Evolutionary conservation across 2,888 invertebrate species (phyloP).

Genomic region (Atrina japonica): DNA sequence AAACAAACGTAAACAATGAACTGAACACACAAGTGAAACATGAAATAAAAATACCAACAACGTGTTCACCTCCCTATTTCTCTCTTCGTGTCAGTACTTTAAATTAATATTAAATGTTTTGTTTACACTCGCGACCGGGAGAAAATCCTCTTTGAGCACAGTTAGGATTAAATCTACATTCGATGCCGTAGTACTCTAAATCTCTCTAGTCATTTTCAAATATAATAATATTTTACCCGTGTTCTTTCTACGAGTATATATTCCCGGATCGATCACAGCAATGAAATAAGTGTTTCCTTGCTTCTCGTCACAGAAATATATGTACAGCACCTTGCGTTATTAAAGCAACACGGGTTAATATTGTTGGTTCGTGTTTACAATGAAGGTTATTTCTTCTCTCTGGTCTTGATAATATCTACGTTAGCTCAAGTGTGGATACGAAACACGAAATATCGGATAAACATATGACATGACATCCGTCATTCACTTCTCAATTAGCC

Average conservation of each 20-base stretch:
- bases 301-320: conserved; percentile 7
- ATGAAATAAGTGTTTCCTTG: conserved; percentile 8
- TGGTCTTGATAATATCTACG: too few species aligned
- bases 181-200: conserved; percentile 4
- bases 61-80: not conserved
- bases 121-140: conserved; percentile 20
- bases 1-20: not conserved
- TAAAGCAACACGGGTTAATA: too few species aligned
- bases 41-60: not conserved
- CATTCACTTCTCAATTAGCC: conserved; percentile 23
- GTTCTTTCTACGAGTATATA: conserved; percentile 10
- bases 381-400: too few species aligned
- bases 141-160: conserved; percentile 29
- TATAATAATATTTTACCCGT: not conserved
- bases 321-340: not conserved
- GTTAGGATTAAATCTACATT: conserved; percentile 7
- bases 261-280: conserved; percentile 12
- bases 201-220: conserved; percentile 18
- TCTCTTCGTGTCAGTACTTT: conserved; percentile 6
- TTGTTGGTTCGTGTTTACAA: too few species aligned
- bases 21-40: not conserved
- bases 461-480: conserved; percentile 33
- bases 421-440: not conserved
- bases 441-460: not conserved
- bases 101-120: conserved; percentile 29